Conservation (phyloP, 2,113 vertebrate species). For the Corapipo altera region DNA sequence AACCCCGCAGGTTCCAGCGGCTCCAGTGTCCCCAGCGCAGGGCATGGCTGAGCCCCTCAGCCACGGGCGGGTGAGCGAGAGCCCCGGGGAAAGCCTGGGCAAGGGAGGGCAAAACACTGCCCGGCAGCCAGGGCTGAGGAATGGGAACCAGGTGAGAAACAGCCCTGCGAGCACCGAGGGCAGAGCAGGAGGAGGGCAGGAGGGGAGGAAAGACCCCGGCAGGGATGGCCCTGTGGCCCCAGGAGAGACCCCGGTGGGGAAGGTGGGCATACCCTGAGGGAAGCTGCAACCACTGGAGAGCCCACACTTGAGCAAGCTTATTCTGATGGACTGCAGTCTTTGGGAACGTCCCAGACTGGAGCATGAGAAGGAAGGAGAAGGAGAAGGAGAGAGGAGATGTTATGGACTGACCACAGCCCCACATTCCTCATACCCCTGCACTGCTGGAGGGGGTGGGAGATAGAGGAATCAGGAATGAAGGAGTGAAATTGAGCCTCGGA, state of each 20-base stretch:
- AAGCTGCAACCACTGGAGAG: not conserved
- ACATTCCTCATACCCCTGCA: accelerated
- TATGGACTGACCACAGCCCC: accelerated
- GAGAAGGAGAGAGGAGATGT: not conserved
- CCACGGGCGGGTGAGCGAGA: not conserved
- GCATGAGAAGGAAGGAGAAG: not conserved
- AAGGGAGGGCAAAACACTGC: not conserved
- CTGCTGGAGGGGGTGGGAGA: not conserved
- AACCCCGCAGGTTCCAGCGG: not conserved
- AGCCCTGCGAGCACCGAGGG: not conserved
- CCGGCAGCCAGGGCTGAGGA: not conserved
- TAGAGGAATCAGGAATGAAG: not conserved
- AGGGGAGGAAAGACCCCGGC: not conserved
- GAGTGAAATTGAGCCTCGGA: not conserved
- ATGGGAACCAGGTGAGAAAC: not conserved
- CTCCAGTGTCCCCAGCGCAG: not conserved
- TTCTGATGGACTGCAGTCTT: not conserved
- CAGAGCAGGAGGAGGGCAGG: not conserved
- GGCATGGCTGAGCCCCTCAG: not conserved
- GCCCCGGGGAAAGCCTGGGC: not conserved
- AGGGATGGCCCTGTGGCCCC: not conserved
- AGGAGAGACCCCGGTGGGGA: not conserved
- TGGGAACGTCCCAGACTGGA: not conserved
- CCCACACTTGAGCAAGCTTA: not conserved
- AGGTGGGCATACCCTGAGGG: accelerated